Percentiles rank a stretch among this genome's conserved stretches.
Evolutionary conservation across 2,113 vertebrate species (phyloP).

Genomic region (Corynorhinus townsendii): DNA sequence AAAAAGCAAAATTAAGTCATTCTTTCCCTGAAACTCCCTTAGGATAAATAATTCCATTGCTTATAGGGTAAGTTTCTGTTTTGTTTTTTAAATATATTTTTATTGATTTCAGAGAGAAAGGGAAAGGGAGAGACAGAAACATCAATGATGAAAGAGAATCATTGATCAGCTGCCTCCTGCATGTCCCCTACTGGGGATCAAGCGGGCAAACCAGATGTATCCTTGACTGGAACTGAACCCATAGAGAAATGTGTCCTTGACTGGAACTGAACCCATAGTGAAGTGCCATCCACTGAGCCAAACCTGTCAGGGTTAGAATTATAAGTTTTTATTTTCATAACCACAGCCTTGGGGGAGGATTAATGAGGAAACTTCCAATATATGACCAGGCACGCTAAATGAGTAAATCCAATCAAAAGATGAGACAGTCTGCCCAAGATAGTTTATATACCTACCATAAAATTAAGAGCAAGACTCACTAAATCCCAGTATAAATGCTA

Average conservation of each 20-base stretch:
- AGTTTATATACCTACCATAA: neutral
- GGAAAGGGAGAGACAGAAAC: too few species aligned
- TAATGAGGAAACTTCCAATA: neutral
- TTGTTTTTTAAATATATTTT: too few species aligned
- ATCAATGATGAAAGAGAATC: too few species aligned
- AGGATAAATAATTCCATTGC: neutral
- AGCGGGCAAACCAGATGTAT: too few species aligned
- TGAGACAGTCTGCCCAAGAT: neutral
- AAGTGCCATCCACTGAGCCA: too few species aligned
- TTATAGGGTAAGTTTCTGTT: neutral
- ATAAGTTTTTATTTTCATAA: neutral
- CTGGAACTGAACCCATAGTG: too few species aligned
- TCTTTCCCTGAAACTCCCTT: neutral
- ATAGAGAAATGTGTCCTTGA: too few species aligned
- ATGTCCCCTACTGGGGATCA: too few species aligned
- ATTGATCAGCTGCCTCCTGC: too few species aligned
- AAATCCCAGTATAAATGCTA: constrained; percentile 39
- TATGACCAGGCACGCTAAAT: neutral
- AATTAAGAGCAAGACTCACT: constrained; percentile 19
- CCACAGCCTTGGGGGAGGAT: neutral
- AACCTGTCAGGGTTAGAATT: neutral
- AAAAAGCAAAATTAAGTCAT: neutral
- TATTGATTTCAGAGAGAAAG: too few species aligned
- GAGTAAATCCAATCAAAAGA: neutral
- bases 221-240: too few species aligned